phyloP scores from a whole-genome alignment of 2,797 vertebrate genomes.

The Notoglanidium macrostoma region DNA sequence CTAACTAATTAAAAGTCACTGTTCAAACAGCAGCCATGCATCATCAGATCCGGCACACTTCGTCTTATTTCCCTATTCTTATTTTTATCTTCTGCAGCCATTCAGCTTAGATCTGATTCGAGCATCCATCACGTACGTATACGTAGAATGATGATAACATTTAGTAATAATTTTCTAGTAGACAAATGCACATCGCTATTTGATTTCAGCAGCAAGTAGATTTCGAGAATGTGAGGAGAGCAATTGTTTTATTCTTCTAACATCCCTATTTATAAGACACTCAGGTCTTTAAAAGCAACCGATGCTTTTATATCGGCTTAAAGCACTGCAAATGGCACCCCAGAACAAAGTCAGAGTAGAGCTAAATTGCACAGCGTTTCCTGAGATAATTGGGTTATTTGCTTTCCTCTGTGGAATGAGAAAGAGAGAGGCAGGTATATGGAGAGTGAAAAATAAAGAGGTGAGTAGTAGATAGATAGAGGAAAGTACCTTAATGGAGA shows the following conservation, averaged over 20 bases:
- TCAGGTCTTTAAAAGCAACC: conserved; percentile 42
- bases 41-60: conserved; percentile 11
- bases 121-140: not conserved
- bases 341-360: conserved; percentile 25
- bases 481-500: conserved; percentile 48
- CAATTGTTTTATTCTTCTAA: conserved; percentile 4
- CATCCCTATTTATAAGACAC: conserved; percentile 34
- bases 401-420: conserved; percentile 34
- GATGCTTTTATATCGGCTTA: conserved; percentile 47
- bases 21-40: conserved; percentile 69
- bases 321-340: conserved; percentile 43
- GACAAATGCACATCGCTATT: conserved; percentile 12
- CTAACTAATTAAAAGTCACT: conserved; percentile 81
- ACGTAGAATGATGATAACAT: not conserved
- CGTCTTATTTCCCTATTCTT: not conserved
- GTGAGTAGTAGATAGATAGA: conserved; percentile 26
- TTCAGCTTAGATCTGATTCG: not conserved
- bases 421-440: conserved; percentile 35
- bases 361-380: conserved; percentile 47
- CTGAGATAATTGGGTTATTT: conserved; percentile 53
- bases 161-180: not conserved
- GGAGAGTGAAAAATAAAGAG: conserved; percentile 38
- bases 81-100: not conserved
- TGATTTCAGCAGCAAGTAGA: not conserved
- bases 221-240: not conserved